These are phyloP conservation scores for Notiomystis cincta DNA, from an alignment of 2,113 vertebrate genomes.

Conservation along the genomic window DNA sequence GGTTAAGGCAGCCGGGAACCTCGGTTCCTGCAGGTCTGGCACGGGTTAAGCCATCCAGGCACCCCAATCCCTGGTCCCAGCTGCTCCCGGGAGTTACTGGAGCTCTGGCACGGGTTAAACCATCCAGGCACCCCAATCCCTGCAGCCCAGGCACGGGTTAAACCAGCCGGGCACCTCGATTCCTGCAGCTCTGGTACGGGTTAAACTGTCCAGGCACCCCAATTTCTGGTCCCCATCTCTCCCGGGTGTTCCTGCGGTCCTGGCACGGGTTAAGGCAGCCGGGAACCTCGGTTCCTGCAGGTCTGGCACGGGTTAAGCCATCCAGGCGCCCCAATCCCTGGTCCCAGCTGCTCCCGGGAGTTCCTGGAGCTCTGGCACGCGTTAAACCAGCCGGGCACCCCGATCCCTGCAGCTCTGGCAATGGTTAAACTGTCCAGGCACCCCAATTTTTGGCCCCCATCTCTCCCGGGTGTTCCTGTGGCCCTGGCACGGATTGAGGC, in stretches of 20 bases:
- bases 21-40: too few relatives aligned
- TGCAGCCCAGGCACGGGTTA: not conserved
- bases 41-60: too few relatives aligned
- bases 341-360: too few relatives aligned
- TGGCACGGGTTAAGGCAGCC: accelerated
- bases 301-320: accelerated
- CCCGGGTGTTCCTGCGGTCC: accelerated
- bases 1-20: too few relatives aligned
- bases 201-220: accelerated
- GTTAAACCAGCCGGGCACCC: not conserved
- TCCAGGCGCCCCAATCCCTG: not conserved
- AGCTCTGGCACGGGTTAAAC: too few relatives aligned
- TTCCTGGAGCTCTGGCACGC: not conserved
- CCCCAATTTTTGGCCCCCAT: too few relatives aligned
- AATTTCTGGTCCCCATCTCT: too few relatives aligned
- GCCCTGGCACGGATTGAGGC: not conserved
- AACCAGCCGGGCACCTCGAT: accelerated
- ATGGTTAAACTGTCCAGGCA: not conserved
- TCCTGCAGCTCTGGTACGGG: not conserved
- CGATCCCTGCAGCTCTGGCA: not conserved
- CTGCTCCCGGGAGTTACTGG: too few relatives aligned
- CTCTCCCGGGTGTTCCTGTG: too few relatives aligned
- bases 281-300: too few relatives aligned
- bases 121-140: too few relatives aligned
- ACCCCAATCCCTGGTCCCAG: too few relatives aligned